Base-by-base conservation (phyloP, 1,140 invertebrate species). In the Batillaria attramentaria region DNA sequence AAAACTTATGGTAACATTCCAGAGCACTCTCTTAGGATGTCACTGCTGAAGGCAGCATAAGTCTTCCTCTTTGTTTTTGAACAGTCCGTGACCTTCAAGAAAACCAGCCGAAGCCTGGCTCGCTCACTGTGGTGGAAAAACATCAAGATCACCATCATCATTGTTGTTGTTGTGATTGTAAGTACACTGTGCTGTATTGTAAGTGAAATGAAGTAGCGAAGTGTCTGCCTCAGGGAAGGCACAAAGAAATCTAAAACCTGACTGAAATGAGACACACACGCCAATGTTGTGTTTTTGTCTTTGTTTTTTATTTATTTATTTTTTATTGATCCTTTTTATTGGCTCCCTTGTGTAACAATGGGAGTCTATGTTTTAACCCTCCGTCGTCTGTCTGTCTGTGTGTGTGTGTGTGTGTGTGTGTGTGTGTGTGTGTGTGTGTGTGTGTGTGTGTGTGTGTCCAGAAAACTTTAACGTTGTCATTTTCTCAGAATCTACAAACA, bases 51-150 rank as follows among this genome's bases (percentile, higher is more conserved):
- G 20, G 10, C 35, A 57, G 24, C 35, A 35, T 72, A 72, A 72
- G 77, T n/a, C 39, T 50, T 42, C 43, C 18, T 39, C 70, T 77
- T 79, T 73, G 83, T 66, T 82, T 78, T 86, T 86, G 89, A 93
- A 94, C 90, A 97, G 96, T 96, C 96, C 20, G 94, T 97, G 3
- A 94, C 95, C 66, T 98, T 97, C 90, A 94, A 95, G 84, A 95
- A 94, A 84, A 95, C 94, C 0, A 97, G 96, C 84, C 93, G 96
- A 86, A 96, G 95, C 81, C 90, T 98, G 28, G 95, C 96, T 62
- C 92, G 96, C 35, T 95, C 95, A 31, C 92, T 98, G 89, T 98
- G 97, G 91, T 97, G 96, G 96, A 97, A 97, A 91, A 98, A 97
- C 90, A 93, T 98, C 2, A 97, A 97, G 89, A 92, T 98, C 85